Conservation (phyloP, 2,888 invertebrate genomes). For the Labia minor region DNA sequence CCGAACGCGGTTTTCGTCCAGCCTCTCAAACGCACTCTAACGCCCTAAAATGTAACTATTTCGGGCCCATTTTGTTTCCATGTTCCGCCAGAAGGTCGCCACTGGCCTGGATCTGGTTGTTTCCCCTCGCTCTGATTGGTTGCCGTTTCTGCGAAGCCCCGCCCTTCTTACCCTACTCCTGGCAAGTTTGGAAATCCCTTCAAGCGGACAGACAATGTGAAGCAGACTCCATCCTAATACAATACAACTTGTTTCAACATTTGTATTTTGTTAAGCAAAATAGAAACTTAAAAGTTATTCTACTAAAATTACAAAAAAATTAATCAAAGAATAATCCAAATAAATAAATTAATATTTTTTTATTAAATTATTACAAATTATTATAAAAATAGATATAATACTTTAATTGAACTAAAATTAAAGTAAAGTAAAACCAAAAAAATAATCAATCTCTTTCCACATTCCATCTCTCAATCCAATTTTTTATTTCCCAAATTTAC, state of each 20-base stretch:
- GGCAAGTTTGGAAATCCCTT: not conserved
- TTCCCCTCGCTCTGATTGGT: not conserved
- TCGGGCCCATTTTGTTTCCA: conserved; percentile 47
- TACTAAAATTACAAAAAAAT: no score
- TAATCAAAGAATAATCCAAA: no score
- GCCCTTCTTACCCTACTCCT: not conserved
- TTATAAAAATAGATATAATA: no score
- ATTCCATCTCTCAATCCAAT: no score
- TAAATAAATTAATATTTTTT: no score
- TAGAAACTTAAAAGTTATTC: not conserved
- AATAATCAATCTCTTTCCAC: no score
- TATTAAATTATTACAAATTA: no score
- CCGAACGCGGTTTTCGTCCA: no score
- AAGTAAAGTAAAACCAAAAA: no score
- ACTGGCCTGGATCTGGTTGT: conserved; percentile 20
- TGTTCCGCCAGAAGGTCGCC: conserved; percentile 38
- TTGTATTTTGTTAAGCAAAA: not conserved
- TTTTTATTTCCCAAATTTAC: no score
- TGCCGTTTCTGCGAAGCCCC: not conserved
- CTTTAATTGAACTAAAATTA: no score
- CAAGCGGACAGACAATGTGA: not conserved
- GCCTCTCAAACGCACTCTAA: conserved; percentile 37
- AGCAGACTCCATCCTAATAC: not conserved
- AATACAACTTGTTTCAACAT: not conserved
- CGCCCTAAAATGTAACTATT: conserved; percentile 30